These are phyloP conservation scores for Myrmecobius fasciatus DNA, from an alignment of 2,113 vertebrate genomes.

Conservation along the genomic window DNA sequence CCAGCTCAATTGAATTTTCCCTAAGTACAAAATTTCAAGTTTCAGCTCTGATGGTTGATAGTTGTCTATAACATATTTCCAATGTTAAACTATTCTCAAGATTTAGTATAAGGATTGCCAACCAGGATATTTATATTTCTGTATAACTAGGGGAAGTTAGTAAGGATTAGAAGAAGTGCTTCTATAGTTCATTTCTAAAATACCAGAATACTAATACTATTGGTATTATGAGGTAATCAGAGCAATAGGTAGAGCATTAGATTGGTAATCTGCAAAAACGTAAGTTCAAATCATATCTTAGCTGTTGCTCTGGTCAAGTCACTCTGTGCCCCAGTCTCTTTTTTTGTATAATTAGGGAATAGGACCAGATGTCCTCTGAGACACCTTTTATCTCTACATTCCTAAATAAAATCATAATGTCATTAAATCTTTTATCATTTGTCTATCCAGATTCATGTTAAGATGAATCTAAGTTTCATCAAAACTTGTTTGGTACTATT, in stretches of 20 bases:
- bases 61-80: not conserved
- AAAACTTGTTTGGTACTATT: not conserved
- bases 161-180: not conserved
- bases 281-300: not conserved
- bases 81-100: not conserved
- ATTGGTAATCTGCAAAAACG: not conserved
- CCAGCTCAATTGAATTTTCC: not conserved
- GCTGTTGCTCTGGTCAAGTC: not conserved
- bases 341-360: not conserved
- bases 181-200: not conserved
- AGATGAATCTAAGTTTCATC: not conserved
- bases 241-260: not conserved
- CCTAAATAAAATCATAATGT: not conserved
- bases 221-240: no score
- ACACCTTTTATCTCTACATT: not conserved
- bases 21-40: not conserved
- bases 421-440: not conserved
- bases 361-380: not conserved
- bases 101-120: not conserved
- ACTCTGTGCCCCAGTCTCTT: not conserved
- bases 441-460: not conserved
- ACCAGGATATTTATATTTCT: not conserved
- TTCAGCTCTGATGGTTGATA: not conserved
- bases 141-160: not conserved
- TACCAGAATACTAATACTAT: not conserved